phyloP scores from a whole-genome alignment of 2,113 vertebrate genomes.

The Phaethon lepturus region DNA sequence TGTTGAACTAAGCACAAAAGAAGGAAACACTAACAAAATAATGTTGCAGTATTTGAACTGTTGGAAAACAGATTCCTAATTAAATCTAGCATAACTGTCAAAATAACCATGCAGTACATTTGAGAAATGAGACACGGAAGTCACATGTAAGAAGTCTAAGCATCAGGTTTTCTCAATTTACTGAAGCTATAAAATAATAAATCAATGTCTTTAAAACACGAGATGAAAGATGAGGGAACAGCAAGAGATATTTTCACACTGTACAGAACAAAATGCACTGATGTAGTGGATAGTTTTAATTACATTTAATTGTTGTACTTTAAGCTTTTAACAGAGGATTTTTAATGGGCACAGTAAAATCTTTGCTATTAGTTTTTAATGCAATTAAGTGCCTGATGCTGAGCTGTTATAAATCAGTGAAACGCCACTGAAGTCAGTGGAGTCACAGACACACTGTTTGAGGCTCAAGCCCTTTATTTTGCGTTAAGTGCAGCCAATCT shows the following conservation, averaged over 20 bases:
- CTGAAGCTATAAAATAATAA: conserved; percentile 4
- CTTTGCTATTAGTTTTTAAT: neutral
- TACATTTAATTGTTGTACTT: conserved; percentile 10
- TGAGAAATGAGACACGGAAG: conserved; percentile 36
- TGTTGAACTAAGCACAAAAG: neutral
- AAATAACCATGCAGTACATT: neutral
- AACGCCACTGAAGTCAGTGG: neutral
- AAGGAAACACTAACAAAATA: neutral
- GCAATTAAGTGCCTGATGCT: neutral
- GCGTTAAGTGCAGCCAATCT: neutral
- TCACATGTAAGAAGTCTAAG: conserved; percentile 11
- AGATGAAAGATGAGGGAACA: conserved; percentile 22
- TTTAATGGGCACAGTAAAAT: conserved; percentile 3
- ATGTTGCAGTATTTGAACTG: neutral
- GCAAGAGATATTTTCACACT: neutral
- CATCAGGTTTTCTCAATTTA: conserved; percentile 11
- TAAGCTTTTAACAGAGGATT: neutral
- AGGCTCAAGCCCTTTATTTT: neutral
- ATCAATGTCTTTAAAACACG: conserved; percentile 39
- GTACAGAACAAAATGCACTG: neutral
- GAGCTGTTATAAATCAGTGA: neutral
- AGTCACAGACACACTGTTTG: neutral
- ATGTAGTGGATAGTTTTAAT: conserved; percentile 8
- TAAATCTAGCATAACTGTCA: conserved; percentile 24
- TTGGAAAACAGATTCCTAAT: conserved; percentile 23